Percentiles rank a stretch among this genome's conserved stretches.
phyloP scores from a whole-genome alignment of 2,888 invertebrate species.

The Campoplex nolae region DNA sequence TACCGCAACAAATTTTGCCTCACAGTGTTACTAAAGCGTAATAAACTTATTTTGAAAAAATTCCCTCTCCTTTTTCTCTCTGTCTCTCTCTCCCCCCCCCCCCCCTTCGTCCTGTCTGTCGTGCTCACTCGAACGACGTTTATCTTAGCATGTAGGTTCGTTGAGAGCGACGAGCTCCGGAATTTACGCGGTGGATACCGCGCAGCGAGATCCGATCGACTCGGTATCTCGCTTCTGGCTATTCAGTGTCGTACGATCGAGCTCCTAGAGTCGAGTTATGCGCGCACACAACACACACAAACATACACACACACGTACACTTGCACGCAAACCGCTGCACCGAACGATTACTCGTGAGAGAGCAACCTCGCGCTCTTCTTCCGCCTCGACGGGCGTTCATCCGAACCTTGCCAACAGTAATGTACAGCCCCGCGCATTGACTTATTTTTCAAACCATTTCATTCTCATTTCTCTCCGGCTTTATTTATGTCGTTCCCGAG shows the following conservation, averaged over 20 bases:
- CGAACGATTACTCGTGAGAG: constrained; percentile 18
- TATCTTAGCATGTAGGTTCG: constrained; percentile 67
- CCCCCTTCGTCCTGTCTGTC: constrained; percentile 1
- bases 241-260: constrained; percentile 73
- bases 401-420: constrained; percentile 11
- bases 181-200: constrained; percentile 72
- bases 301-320: neutral
- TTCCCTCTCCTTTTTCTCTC: constrained; percentile 11
- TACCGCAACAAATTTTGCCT: constrained; percentile 10
- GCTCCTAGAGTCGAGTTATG: constrained; percentile 72
- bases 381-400: constrained; percentile 25
- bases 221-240: constrained; percentile 74
- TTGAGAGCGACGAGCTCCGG: constrained; percentile 64
- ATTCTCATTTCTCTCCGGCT: neutral
- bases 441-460: constrained; percentile 16
- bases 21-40: constrained; percentile 23
- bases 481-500: constrained; percentile 6
- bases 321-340: neutral
- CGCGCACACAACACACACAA: constrained; percentile 50
- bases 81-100: neutral
- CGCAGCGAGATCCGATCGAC: constrained; percentile 72
- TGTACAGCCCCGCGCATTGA: neutral
- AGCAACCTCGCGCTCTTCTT: constrained; percentile 27
- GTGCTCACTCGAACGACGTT: constrained; percentile 49
- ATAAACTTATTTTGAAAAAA: constrained; percentile 10